Evolutionary conservation across 2,113 vertebrate genomes (phyloP), one percentile per base, ranked within the genome.

Genomic region (Taxidea taxus): DNA sequence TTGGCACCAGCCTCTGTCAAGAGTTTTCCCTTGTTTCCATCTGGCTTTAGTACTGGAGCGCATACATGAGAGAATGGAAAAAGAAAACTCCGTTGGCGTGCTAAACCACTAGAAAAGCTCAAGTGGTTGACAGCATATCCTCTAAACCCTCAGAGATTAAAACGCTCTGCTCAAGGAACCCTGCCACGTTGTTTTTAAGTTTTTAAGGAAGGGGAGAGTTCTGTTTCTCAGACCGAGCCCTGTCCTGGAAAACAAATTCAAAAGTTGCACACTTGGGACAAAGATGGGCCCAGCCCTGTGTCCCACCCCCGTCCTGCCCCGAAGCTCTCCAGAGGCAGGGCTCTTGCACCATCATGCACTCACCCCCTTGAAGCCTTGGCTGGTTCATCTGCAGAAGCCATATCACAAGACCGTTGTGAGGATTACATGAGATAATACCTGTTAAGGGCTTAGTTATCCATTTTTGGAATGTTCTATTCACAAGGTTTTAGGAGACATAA

Each of bases 11-110:
- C 37, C 88, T 97, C 95, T 86, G 94, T 95, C 37, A 86, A 94
- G 97, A 97, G 97, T 97, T 98, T 96, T 97, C 98, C 95, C 92
- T 90, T 94, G 77, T 96, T 98, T 96, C 98, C 96, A 97, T 98
- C 97, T 98, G 97, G 72, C 88, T 97, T 95, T 56, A 37, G 92
- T 86, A 90, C 10, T 97, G 97, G 94, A 95, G 97, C 27, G 20
- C 93, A 80, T 39, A 96, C 87, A 93, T 34, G 89, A 92, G 75
- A 97, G 75, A 96, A 88, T 95, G 85, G 98, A 97, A 97, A 97
- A 97, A 96, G 96, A 97, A 97, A 97, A 94, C 92, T 70, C 96
- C 44, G 93, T 60, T 49, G 87, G 83, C 5, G 81, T 97, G 95
- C 95, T 87, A 97, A 98, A 91, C 95, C 96, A 95, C 95, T 96